Base-by-base conservation (phyloP, 2,888 invertebrate species). In the Eurytoma californica region DNA sequence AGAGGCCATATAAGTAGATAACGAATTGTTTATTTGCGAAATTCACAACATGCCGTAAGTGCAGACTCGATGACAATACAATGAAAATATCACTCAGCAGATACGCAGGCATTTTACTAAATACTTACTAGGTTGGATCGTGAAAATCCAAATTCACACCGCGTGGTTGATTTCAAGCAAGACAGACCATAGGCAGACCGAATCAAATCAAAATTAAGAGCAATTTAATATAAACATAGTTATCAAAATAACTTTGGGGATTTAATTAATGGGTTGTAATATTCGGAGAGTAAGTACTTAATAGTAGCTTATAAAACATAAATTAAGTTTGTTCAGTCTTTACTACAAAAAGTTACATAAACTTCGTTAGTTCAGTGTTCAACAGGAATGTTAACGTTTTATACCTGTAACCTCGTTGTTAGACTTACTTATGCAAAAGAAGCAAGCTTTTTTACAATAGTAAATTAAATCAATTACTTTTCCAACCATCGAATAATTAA, bases 121-220 rank as follows among this genome's bases (percentile, higher is more conserved):
- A 86, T 90, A 90, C 90, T 90, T 90, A 90, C 90, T 85, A 89
- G 85, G 83, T 84, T 80, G 82, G 83, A 84, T 84, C 24, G 83
- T 83, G 84, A 84, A 77, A 81, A 86, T 87, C 87, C 88, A 87
- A 87, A 86, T 86, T 86, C 84, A 85, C 82, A 85, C 84, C 82
- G 83, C 85, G 82, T 82, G 75, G 84, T 82, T 82, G 86, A 84
- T 85, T 84, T 83, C 85, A 86, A 87, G 85, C 84, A 86, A 87
- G 85, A 86, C 72, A 83, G 86, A 87, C 86, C 86, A 85, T 81
- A 86, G 86, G 86, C 83, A 87, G 77, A 88, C 87, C 86, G 87
- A 88, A 88, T 85, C 88, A 87, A 87, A 88, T 88, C 88, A 87
- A 88, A 24, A 88, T 88, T 87, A 87, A 88, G 84, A 86, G 83